Conservation (phyloP, 2,797 vertebrate species). For the Leptoclinus maculatus region DNA sequence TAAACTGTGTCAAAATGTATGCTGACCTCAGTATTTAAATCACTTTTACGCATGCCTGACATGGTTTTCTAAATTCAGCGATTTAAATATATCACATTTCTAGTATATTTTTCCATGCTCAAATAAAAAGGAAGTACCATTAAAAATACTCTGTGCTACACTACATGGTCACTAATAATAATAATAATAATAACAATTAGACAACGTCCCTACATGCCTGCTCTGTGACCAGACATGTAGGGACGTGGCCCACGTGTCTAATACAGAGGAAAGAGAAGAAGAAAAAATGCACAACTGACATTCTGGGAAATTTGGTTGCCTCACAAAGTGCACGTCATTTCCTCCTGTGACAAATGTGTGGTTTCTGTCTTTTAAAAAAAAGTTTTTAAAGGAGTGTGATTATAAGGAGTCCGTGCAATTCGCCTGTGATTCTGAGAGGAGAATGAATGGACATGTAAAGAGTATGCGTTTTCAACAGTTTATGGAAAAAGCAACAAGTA, state of each 20-base stretch:
- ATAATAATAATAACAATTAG: neutral
- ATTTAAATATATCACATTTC: conserved; percentile 2
- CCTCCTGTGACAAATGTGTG: conserved; percentile 84
- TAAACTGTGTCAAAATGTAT: conserved; percentile 32
- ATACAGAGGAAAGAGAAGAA: conserved; percentile 23
- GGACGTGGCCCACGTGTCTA: conserved; percentile 17
- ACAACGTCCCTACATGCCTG: conserved; percentile 28
- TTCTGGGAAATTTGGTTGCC: conserved; percentile 86
- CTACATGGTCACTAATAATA: conserved; percentile 1
- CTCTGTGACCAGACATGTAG: conserved; percentile 15
- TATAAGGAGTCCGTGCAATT: conserved; percentile 77
- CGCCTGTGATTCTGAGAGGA: conserved; percentile 71
- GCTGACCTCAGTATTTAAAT: conserved; percentile 17
- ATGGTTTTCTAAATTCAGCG: neutral
- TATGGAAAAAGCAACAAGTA: conserved; percentile 79
- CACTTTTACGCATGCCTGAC: conserved; percentile 5
- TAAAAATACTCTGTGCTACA: conserved; percentile 8
- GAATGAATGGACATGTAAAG: conserved; percentile 85
- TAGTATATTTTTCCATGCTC: conserved; percentile 2
- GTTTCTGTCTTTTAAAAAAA: conserved; percentile 82
- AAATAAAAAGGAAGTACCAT: conserved; percentile 28
- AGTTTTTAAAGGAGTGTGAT: conserved; percentile 80
- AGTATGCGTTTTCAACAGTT: conserved; percentile 77
- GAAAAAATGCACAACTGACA: conserved; percentile 64
- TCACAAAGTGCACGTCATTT: conserved; percentile 85